Percentiles rank a stretch among this genome's conserved stretches.
Conservation (phyloP, 2,113 vertebrate genomes). For the Carettochelys insculpta region DNA sequence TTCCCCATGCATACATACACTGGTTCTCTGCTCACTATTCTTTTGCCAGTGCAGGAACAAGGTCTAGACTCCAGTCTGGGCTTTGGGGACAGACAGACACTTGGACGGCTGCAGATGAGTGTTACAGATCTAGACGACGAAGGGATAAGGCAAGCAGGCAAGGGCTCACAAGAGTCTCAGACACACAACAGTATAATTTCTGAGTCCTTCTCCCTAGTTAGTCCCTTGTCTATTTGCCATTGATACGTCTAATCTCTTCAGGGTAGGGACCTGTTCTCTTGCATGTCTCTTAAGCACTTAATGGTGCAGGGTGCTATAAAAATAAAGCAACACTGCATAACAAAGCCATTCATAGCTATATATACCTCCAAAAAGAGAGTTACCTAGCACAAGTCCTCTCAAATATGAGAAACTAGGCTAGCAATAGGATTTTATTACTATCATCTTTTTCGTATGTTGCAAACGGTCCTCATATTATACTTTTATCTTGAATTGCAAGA, state of each 20-base stretch:
- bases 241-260: not conserved
- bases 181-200: not conserved
- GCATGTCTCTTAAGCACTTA: not conserved
- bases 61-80: not conserved
- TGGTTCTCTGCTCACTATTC: not conserved
- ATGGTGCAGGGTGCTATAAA: not conserved
- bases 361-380: not conserved
- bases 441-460: not conserved
- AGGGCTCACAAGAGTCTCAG: not conserved
- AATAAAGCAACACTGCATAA: not conserved
- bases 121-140: not conserved
- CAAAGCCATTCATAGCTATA: not conserved
- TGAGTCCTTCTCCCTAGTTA: not conserved
- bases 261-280: fast-evolving
- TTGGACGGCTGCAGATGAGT: not conserved
- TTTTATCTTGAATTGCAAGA: not conserved
- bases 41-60: not conserved
- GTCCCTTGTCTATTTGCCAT: not conserved
- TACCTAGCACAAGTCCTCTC: not conserved
- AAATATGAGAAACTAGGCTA: not conserved
- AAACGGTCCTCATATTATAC: not conserved
- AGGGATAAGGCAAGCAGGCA: not conserved
- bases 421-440: not conserved
- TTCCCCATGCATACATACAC: not conserved
- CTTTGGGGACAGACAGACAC: not conserved